phyloP scores from a whole-genome alignment of 2,888 invertebrate genomes.

The Ectemnius lituratus region DNA sequence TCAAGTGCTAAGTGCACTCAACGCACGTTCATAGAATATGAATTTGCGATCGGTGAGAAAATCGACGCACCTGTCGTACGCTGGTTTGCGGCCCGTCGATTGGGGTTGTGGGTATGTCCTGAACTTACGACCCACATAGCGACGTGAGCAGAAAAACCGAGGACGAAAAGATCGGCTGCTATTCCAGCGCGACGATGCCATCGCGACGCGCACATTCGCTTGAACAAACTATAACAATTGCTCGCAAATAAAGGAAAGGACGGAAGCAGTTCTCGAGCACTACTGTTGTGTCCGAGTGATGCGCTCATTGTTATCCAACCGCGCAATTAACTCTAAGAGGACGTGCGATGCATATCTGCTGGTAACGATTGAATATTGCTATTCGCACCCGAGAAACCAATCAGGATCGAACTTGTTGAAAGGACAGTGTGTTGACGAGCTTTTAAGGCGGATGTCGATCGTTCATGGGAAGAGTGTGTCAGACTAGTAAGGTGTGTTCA shows the following conservation, averaged over 20 bases:
- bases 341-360: neutral
- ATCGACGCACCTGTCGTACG: conserved; percentile 3
- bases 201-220: neutral
- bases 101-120: conserved; percentile 35
- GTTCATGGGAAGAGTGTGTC: neutral
- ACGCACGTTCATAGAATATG: too few relatives aligned
- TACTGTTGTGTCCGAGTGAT: neutral
- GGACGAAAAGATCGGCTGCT: conserved; percentile 8
- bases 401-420: neutral
- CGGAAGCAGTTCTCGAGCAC: conserved; percentile 2
- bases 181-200: conserved; percentile 1
- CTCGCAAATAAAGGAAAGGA: neutral
- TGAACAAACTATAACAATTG: conserved; percentile 17
- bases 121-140: conserved; percentile 61
- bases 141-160: conserved; percentile 22
- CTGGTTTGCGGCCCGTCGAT: conserved; percentile 40
- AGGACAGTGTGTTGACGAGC: neutral
- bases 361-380: neutral
- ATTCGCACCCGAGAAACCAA: neutral
- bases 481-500: neutral
- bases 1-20: too few relatives aligned
- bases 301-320: conserved; percentile 3
- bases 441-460: neutral
- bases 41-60: neutral
- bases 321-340: neutral